Evolutionary conservation across 2,797 vertebrate species (phyloP).

Genomic region (Aeoliscus strigatus): DNA sequence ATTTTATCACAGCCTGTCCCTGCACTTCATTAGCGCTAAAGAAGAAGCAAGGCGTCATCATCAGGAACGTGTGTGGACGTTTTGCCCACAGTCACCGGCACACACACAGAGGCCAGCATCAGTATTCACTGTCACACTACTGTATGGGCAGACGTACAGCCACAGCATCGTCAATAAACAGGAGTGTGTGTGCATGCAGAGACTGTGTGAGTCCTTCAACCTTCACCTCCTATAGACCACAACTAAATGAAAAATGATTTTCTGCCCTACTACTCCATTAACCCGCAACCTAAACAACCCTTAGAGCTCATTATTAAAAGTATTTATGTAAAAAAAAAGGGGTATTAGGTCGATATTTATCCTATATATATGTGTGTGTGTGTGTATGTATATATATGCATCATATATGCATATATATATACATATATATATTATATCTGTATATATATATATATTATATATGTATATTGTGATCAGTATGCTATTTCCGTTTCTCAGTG

Average conservation of each 20-base stretch:
- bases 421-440: too few species aligned
- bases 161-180: constrained; percentile 20
- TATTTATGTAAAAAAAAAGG: too few species aligned
- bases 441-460: too few species aligned
- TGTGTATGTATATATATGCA: too few species aligned
- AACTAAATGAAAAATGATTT: constrained; percentile 58
- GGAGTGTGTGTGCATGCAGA: background rate
- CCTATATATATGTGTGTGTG: too few species aligned
- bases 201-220: constrained; percentile 34
- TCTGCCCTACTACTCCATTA: constrained; percentile 51
- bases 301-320: background rate
- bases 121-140: constrained; percentile 41
- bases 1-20: constrained; percentile 47
- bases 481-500: too few species aligned
- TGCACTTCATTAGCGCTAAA: constrained; percentile 47
- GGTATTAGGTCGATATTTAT: too few species aligned
- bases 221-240: constrained; percentile 52
- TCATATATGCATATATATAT: too few species aligned
- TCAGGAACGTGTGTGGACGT: too few species aligned
- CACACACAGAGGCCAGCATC: constrained; percentile 30
- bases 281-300: constrained; percentile 28
- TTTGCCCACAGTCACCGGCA: background rate
- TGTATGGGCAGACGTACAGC: constrained; percentile 18
- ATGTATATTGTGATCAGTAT: too few species aligned
- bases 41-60: constrained; percentile 18